Evolutionary conservation across 2,113 vertebrate genomes (phyloP).

Genomic region (Perognathus longimembris): DNA sequence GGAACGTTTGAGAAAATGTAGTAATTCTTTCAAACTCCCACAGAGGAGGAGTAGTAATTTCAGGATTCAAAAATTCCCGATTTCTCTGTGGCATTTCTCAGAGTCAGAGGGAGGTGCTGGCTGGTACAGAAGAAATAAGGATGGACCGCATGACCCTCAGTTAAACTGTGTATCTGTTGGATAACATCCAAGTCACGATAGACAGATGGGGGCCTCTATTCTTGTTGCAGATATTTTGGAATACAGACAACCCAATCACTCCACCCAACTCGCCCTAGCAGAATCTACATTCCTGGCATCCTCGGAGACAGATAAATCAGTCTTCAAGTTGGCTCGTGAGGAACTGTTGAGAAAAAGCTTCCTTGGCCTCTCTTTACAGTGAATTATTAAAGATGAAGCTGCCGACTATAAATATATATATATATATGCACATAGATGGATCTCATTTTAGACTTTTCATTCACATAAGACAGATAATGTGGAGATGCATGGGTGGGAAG

Average conservation of each 20-base stretch:
- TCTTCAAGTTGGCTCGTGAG: not conserved
- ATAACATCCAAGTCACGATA: not conserved
- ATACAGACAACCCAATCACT: not conserved
- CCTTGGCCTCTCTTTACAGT: constrained; percentile 5
- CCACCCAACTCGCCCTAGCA: not conserved
- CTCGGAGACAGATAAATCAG: constrained; percentile 16
- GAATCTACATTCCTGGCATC: not conserved
- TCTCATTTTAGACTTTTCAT: constrained; percentile 49
- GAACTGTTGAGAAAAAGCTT: constrained; percentile 12
- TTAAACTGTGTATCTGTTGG: not conserved
- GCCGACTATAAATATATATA: not conserved
- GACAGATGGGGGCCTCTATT: not conserved
- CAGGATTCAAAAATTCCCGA: constrained; percentile 6
- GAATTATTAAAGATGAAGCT: constrained; percentile 60
- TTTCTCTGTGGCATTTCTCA: constrained; percentile 38
- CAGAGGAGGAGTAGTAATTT: not conserved
- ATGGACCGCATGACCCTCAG: not conserved
- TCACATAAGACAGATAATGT: not conserved
- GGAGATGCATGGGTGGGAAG: constrained; percentile 11
- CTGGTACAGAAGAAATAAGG: not conserved
- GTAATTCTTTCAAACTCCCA: not conserved
- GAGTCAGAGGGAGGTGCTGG: constrained; percentile 2
- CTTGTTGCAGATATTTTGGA: constrained; percentile 14
- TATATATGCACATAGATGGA: not conserved
- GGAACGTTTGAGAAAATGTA: constrained; percentile 36